These are phyloP conservation scores for Luperina testacea DNA, from an alignment of 2,888 invertebrate genomes.

Conservation along the genomic window DNA sequence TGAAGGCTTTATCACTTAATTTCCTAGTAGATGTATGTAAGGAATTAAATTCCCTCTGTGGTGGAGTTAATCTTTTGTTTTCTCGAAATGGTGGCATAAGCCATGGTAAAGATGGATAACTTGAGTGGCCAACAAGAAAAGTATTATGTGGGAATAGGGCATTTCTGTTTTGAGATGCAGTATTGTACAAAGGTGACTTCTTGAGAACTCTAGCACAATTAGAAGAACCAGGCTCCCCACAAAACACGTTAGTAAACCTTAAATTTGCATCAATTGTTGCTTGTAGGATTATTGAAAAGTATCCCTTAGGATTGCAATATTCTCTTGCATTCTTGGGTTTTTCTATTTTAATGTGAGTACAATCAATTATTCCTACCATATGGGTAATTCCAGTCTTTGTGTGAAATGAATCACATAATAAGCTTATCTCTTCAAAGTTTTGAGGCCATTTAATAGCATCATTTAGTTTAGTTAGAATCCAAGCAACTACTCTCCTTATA, in stretches of 20 bases:
- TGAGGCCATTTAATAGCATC: conserved; percentile 80
- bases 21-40: conserved; percentile 76
- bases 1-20: conserved; percentile 79
- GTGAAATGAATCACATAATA: conserved; percentile 75
- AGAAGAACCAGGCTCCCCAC: conserved; percentile 82
- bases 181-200: conserved; percentile 78
- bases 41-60: conserved; percentile 79
- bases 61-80: conserved; percentile 77
- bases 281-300: conserved; percentile 80
- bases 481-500: conserved; percentile 79
- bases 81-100: conserved; percentile 80
- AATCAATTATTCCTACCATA: conserved; percentile 79
- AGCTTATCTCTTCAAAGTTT: conserved; percentile 72
- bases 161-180: conserved; percentile 74
- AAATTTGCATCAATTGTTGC: conserved; percentile 78
- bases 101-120: conserved; percentile 80
- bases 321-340: conserved; percentile 80
- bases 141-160: conserved; percentile 77
- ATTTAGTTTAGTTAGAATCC: conserved; percentile 80
- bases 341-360: conserved; percentile 80
- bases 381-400: conserved; percentile 77
- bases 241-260: conserved; percentile 80
- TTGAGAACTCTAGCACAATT: conserved; percentile 76
- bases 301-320: conserved; percentile 80
- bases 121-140: conserved; percentile 79